Evolutionary conservation across 2,797 vertebrate genomes (phyloP).

Genomic region (Orientallactaga sibirica): DNA sequence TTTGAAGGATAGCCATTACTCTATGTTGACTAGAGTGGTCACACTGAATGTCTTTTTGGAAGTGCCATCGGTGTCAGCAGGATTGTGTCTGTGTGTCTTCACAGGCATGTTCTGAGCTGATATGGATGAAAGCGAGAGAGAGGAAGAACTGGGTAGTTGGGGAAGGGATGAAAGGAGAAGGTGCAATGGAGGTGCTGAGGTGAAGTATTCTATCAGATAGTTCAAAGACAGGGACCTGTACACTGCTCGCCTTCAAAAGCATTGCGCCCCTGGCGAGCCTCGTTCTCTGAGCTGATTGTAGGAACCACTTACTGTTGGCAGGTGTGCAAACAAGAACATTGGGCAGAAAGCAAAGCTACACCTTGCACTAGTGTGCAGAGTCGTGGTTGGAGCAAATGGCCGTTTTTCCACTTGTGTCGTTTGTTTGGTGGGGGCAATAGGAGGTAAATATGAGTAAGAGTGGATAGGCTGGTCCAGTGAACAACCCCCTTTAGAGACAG

Average conservation of each 20-base stretch:
- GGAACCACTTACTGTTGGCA: not conserved
- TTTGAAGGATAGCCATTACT: slow-evolving; percentile 76
- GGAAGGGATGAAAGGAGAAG: slow-evolving; percentile 62
- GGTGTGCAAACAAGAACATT: not conserved
- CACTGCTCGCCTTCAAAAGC: not conserved
- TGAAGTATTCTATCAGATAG: not conserved
- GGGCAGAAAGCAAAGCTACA: not conserved
- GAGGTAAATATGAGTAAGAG: slow-evolving; percentile 31
- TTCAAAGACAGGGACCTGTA: no score
- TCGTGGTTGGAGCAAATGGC: not conserved
- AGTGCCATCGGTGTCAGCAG: slow-evolving; percentile 60
- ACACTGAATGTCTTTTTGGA: slow-evolving; percentile 65
- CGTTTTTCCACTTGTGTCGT: not conserved
- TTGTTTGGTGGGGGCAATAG: not conserved
- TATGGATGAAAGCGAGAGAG: slow-evolving; percentile 55
- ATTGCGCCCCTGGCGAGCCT: not conserved
- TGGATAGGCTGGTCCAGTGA: not conserved
- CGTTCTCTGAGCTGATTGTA: slow-evolving; percentile 59
- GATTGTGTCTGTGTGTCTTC: slow-evolving; percentile 42
- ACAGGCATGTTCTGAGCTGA: slow-evolving; percentile 38
- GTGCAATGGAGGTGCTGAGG: slow-evolving; percentile 46
- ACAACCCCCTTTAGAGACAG: not conserved
- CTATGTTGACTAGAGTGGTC: slow-evolving; percentile 59
- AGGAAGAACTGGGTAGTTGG: slow-evolving; percentile 21
- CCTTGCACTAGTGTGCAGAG: not conserved